Conservation (phyloP, 1,140 invertebrate genomes). For the Wiebesia pumilae region DNA sequence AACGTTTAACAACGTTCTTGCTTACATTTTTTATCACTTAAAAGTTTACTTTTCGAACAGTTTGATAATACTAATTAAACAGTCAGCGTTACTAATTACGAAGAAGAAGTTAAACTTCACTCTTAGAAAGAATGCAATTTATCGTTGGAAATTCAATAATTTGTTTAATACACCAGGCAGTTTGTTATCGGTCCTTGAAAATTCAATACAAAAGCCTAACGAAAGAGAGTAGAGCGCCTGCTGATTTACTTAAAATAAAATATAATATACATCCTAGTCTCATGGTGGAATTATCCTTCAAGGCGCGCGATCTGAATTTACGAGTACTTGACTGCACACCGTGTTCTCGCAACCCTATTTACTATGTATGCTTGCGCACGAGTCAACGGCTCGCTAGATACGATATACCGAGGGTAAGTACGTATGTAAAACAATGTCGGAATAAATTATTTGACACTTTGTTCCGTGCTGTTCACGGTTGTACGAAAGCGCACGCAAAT, state of each 20-base stretch:
- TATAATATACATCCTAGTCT: neutral
- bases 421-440: neutral
- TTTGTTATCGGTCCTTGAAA: neutral
- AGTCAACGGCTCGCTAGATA: constrained; percentile 32
- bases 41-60: neutral
- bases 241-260: neutral
- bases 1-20: neutral
- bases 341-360: constrained; percentile 32
- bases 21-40: too few species aligned
- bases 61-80: neutral
- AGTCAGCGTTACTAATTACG: too few species aligned
- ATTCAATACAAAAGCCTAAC: neutral
- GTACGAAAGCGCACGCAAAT: neutral
- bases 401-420: neutral
- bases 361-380: constrained; percentile 19
- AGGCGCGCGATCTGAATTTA: constrained; percentile 26
- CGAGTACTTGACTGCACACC: constrained; percentile 36
- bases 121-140: neutral
- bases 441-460: neutral
- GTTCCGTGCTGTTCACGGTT: neutral
- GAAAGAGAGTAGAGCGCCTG: neutral
- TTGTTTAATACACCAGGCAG: neutral
- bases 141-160: neutral
- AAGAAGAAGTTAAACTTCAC: too few species aligned
- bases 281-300: constrained; percentile 21